Evolutionary conservation across 2,113 vertebrate species (phyloP).

Genomic region (Indicator maculatus): DNA sequence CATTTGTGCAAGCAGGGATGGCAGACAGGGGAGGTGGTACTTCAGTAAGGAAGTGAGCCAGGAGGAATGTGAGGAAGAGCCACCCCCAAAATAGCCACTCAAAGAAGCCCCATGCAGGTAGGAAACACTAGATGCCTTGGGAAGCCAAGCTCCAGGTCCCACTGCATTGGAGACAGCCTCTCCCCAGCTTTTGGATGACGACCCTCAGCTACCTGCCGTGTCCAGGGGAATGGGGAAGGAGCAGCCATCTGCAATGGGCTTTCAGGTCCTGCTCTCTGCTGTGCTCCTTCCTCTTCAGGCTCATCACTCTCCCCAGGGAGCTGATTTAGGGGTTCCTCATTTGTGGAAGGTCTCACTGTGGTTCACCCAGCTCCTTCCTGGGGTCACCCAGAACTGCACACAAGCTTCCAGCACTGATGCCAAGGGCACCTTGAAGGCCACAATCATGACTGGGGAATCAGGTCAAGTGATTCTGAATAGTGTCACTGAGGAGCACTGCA

Average conservation of each 20-base stretch:
- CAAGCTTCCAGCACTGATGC: neutral
- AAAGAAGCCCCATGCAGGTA: neutral
- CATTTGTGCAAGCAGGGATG: neutral
- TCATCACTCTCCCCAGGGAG: neutral
- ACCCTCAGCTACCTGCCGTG: neutral
- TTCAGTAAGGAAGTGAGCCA: neutral
- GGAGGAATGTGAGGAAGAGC: neutral
- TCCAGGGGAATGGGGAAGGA: neutral
- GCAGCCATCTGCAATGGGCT: neutral
- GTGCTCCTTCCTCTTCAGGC: neutral
- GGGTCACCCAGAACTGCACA: neutral
- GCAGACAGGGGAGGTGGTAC: neutral
- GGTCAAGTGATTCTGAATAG: neutral
- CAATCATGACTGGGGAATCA: rapidly evolving
- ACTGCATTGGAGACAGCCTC: rapidly evolving
- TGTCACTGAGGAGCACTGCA: neutral
- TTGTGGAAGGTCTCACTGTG: rapidly evolving
- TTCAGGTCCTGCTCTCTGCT: neutral
- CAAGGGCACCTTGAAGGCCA: neutral
- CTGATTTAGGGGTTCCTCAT: neutral
- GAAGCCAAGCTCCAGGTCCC: neutral
- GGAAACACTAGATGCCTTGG: neutral
- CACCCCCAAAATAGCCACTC: neutral
- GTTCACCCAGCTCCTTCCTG: neutral
- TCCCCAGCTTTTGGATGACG: neutral